These are phyloP conservation scores for Myotis vivesi DNA, from an alignment of 2,797 vertebrate genomes.

Conservation along the genomic window DNA sequence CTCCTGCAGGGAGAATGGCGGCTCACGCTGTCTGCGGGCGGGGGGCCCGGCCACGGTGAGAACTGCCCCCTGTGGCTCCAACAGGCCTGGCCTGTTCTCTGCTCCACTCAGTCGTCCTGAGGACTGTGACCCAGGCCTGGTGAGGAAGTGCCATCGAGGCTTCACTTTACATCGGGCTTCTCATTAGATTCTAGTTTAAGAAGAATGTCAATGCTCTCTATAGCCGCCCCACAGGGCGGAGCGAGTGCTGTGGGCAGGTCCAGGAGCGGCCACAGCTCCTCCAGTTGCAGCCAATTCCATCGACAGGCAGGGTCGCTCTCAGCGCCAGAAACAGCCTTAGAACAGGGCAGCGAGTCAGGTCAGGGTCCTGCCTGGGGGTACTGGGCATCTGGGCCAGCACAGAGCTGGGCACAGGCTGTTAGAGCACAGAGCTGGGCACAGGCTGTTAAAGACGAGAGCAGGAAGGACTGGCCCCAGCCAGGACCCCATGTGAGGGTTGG, in stretches of 20 bases:
- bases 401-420: fast-evolving
- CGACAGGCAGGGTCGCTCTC: not conserved
- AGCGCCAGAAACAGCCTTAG: fast-evolving
- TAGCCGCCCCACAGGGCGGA: fast-evolving
- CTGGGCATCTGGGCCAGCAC: not conserved
- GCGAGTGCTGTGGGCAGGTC: fast-evolving
- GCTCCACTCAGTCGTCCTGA: not conserved
- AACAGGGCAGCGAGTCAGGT: not conserved
- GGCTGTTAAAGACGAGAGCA: too few species aligned
- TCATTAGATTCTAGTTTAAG: not conserved
- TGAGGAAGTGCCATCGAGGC: not conserved
- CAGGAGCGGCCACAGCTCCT: fast-evolving
- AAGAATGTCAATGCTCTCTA: not conserved
- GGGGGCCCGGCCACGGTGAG: too few species aligned
- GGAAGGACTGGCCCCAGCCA: too few species aligned
- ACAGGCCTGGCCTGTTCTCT: not conserved
- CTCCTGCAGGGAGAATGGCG: not conserved
- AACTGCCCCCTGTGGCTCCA: not conserved
- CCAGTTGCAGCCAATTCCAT: fast-evolving
- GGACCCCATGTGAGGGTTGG: too few species aligned
- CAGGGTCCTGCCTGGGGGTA: fast-evolving
- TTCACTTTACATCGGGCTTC: not conserved
- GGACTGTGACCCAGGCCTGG: not conserved
- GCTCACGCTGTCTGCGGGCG: not conserved
- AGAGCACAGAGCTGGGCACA: too few species aligned